Conservation (phyloP, 2,888 invertebrate species). For the Melanostoma scalare region DNA sequence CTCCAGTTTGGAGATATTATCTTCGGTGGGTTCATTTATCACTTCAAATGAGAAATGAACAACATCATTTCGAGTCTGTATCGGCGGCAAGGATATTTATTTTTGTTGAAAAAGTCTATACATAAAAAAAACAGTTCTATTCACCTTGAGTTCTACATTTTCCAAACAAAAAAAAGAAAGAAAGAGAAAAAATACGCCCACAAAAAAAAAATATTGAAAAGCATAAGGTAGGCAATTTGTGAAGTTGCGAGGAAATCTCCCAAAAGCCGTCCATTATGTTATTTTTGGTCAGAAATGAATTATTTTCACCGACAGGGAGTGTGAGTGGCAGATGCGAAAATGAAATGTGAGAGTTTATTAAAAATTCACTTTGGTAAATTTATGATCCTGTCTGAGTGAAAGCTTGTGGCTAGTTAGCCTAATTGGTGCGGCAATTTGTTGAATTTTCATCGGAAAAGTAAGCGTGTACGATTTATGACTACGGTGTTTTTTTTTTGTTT, state of each 20-base stretch:
- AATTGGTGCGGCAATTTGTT: conserved; percentile 61
- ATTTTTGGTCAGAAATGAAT: conserved; percentile 67
- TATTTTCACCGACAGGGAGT: conserved; percentile 22
- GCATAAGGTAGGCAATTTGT: conserved; percentile 38
- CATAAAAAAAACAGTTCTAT: conserved; percentile 2
- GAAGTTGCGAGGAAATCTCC: conserved; percentile 34
- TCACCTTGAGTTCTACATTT: conserved; percentile 46
- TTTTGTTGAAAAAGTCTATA: conserved; percentile 46
- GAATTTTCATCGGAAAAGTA: not conserved
- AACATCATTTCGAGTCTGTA: conserved; percentile 64
- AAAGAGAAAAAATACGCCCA: not conserved
- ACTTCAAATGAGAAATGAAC: conserved; percentile 73
- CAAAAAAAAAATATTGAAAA: conserved; percentile 6
- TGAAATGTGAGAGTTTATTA: conserved; percentile 70
- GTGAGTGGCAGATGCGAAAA: conserved; percentile 65
- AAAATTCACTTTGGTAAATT: conserved; percentile 68
- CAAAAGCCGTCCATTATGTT: conserved; percentile 46
- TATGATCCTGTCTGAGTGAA: conserved; percentile 48
- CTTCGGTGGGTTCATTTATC: conserved; percentile 68
- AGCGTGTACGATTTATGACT: too few species aligned
- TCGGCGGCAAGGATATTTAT: conserved; percentile 55
- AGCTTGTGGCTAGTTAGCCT: conserved; percentile 64
- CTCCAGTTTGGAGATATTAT: conserved; percentile 37
- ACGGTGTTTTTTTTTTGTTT: too few species aligned
- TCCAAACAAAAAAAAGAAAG: conserved; percentile 1